Evolutionary conservation across 1,140 invertebrate genomes (phyloP).

Genomic region (Aethina tumida): DNA sequence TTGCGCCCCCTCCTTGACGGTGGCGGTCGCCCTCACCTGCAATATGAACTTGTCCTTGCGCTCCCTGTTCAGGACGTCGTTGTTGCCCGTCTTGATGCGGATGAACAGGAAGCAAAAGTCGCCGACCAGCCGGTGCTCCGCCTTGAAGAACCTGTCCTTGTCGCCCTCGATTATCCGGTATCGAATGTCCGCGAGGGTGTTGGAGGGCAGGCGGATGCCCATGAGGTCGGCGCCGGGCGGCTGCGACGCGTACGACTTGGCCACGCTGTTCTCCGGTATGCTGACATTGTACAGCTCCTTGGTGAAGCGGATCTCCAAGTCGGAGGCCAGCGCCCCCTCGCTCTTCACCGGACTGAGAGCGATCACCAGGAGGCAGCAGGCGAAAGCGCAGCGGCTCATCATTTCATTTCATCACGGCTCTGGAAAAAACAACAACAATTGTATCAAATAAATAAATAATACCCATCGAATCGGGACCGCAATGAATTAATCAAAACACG

Average conservation of each 20-base stretch:
- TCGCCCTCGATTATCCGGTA: constrained; percentile 79
- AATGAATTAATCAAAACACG: too few relatives aligned
- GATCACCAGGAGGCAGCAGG: constrained; percentile 30
- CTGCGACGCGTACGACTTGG: constrained; percentile 64
- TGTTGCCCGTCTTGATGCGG: constrained; percentile 73
- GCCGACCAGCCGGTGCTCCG: constrained; percentile 74
- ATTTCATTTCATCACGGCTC: constrained; percentile 33
- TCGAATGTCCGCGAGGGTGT: constrained; percentile 48
- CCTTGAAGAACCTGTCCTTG: constrained; percentile 84
- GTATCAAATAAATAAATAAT: too few relatives aligned
- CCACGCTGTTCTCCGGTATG: constrained; percentile 83
- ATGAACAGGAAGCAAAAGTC: constrained; percentile 90
- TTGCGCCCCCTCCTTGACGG: constrained; percentile 46
- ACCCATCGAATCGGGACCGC: too few relatives aligned
- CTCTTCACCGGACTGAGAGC: constrained; percentile 18
- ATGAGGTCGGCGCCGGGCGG: constrained; percentile 44
- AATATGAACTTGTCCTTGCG: constrained; percentile 74
- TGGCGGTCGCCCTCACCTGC: constrained; percentile 65
- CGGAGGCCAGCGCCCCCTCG: constrained; percentile 18
- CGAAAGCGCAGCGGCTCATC: constrained; percentile 28
- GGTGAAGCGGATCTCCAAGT: constrained; percentile 55
- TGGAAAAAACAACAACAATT: constrained; percentile 22
- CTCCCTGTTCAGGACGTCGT: constrained; percentile 83
- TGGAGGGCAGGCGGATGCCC: constrained; percentile 39
- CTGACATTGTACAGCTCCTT: constrained; percentile 74